phyloP scores from a whole-genome alignment of 2,888 invertebrate genomes.

The Aquatica leii region DNA sequence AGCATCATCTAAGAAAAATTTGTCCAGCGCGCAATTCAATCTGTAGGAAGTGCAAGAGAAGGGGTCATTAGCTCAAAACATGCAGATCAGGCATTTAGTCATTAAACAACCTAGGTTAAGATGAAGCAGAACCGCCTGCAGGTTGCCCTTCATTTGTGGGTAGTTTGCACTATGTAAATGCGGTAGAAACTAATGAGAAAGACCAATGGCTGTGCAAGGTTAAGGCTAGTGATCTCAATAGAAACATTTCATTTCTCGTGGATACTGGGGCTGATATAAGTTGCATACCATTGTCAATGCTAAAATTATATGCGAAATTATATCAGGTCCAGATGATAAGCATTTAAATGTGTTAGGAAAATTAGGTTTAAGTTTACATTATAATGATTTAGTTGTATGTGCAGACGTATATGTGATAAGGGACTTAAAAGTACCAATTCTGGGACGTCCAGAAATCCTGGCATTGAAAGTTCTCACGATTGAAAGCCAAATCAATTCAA shows the following conservation, averaged over 20 bases:
- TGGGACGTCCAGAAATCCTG: conserved; percentile 9
- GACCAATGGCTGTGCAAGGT: not conserved
- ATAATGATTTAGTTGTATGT: not conserved
- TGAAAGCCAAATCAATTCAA: not conserved
- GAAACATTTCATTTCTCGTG: not conserved
- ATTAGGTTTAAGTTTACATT: not conserved
- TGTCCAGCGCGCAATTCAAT: not conserved
- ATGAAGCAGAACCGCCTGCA: not conserved
- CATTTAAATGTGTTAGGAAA: conserved; percentile 6
- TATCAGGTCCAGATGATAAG: conserved; percentile 6
- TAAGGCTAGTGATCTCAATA: not conserved
- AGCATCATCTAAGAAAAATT: not conserved
- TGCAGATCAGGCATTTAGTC: not conserved
- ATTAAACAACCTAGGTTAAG: not conserved
- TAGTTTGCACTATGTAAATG: not conserved
- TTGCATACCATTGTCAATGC: not conserved
- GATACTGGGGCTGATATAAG: conserved; percentile 11
- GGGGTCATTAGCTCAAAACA: not conserved
- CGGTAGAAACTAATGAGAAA: not conserved
- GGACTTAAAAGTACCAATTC: no score
- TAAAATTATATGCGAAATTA: not conserved
- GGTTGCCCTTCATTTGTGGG: not conserved
- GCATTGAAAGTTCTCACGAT: not conserved
- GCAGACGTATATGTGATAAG: no score
- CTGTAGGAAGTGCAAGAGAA: not conserved